These are phyloP conservation scores for Pedetes capensis DNA, from an alignment of 2,113 vertebrate species.

Conservation along the genomic window DNA sequence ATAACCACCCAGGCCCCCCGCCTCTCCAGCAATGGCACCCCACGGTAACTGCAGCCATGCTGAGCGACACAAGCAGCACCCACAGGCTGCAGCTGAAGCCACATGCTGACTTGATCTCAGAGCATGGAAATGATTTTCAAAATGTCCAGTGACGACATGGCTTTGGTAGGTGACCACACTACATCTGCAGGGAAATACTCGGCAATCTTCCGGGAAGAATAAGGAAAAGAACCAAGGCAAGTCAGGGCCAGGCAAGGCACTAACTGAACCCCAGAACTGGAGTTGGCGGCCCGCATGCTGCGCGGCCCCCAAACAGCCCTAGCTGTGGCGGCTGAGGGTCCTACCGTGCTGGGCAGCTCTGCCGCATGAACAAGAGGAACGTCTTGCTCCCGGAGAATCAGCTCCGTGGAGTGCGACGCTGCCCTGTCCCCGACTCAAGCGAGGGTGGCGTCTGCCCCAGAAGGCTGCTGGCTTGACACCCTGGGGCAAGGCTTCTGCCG, in stretches of 20 bases:
- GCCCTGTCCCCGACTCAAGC: neutral
- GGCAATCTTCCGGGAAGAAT: fast-evolving
- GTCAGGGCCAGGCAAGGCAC: fast-evolving
- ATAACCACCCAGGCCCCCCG: no score
- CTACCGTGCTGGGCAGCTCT: neutral
- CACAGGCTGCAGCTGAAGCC: fast-evolving
- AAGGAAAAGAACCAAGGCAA: neutral
- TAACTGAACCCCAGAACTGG: neutral
- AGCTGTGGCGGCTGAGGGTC: neutral
- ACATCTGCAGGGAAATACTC: neutral
- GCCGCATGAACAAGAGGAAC: neutral
- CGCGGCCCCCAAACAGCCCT: neutral
- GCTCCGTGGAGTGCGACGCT: neutral
- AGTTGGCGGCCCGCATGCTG: neutral
- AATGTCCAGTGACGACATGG: no score
- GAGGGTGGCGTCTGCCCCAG: fast-evolving
- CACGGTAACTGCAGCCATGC: neutral
- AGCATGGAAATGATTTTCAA: neutral
- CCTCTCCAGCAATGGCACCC: neutral
- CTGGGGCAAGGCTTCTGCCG: neutral
- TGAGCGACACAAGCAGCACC: neutral
- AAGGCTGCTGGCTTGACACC: neutral
- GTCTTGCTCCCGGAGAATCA: neutral
- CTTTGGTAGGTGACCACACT: fast-evolving
- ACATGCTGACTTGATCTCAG: fast-evolving